These are phyloP conservation scores for Drosophila tsacasi DNA, from an alignment of 1,140 invertebrate genomes.

Conservation along the genomic window DNA sequence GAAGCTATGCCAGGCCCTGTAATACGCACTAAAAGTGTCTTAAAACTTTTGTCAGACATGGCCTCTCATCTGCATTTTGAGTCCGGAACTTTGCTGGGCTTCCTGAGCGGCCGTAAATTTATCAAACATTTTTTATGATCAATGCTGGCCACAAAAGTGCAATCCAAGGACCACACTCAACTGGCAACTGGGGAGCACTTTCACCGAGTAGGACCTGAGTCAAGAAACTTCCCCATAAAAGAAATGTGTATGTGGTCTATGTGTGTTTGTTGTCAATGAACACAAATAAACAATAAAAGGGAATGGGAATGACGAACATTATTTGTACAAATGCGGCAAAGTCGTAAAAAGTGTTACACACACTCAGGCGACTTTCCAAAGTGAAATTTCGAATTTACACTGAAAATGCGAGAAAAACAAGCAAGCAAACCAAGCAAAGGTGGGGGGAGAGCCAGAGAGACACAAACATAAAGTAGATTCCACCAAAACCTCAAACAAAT, in stretches of 20 bases:
- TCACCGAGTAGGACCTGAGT: slow-evolving; percentile 20
- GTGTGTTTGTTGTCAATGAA: slow-evolving; percentile 44
- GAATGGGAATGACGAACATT: slow-evolving; percentile 36
- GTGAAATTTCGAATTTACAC: slow-evolving; percentile 55
- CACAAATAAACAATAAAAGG: slow-evolving; percentile 49
- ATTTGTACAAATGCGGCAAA: slow-evolving; percentile 51
- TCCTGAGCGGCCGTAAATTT: slow-evolving; percentile 26
- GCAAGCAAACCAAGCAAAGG: slow-evolving; percentile 4
- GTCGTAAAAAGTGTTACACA: slow-evolving; percentile 65
- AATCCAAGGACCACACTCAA: slow-evolving; percentile 47
- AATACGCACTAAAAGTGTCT: slow-evolving; percentile 16
- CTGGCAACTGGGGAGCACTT: slow-evolving; percentile 62
- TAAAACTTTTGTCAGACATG: slow-evolving; percentile 25
- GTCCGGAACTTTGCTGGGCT: background rate
- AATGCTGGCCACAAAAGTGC: slow-evolving; percentile 60
- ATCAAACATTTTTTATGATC: slow-evolving; percentile 65
- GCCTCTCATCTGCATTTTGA: slow-evolving; percentile 23
- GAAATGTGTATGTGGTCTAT: slow-evolving; percentile 19
- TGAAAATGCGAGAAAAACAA: slow-evolving; percentile 10
- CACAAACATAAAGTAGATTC: slow-evolving; percentile 41
- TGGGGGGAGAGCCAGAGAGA: background rate
- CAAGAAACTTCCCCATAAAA: slow-evolving; percentile 44
- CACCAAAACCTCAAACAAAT: slow-evolving; percentile 62
- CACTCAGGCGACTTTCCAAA: slow-evolving; percentile 19
- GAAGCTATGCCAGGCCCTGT: background rate